Evolutionary conservation across 1,140 invertebrate genomes (phyloP), one percentile per base, ranked within the genome.

Genomic region (Conopomorpha cramerella): DNA sequence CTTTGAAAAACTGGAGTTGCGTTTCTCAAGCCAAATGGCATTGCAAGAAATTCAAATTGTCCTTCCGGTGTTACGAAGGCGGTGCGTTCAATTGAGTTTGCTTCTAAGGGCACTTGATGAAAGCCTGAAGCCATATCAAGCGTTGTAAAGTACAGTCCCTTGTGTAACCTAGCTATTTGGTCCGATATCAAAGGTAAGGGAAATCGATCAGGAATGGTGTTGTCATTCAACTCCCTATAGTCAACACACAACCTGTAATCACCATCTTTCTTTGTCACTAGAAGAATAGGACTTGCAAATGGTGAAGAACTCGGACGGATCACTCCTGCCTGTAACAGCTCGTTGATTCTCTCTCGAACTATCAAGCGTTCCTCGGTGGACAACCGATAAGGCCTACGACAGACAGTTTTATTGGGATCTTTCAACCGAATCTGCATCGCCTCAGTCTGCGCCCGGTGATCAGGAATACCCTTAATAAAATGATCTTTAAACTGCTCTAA

Each of bases 151-250:
- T 26, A 45, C 32, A 33, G 40, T 31, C 14, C 36, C 12, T 23
- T 30, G 3, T 13, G 8, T 4, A 45, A 33, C n/a, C 39, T 8
- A 38, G 73, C 55, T 4, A 83, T 40, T 8, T 43, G 45, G 16
- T 78, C 68, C 13, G 74, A 61, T n/a, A 81, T 77, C 3, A 58
- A 27, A 1, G 78, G 80, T 3, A 84, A 33, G 0, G 80, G 80
- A 40, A 57, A 81, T 8, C 46, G 34, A 34, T 81, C 72, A 16
- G 44, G 46, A 2, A 49, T 41, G 0, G 71, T 79, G 2, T 65
- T 39, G 0, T 32, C 19, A 50, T 82, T 84, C 3, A 84, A 33
- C 14, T 38, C 18, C n/a, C 65, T 32, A 41, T 59, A 83, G 39
- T 74, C 57, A 0, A 56, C 38, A 12, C 41, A 48, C 30, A 72